Conservation (phyloP, 2,888 invertebrate genomes). For the Drosophila mercatorum region DNA sequence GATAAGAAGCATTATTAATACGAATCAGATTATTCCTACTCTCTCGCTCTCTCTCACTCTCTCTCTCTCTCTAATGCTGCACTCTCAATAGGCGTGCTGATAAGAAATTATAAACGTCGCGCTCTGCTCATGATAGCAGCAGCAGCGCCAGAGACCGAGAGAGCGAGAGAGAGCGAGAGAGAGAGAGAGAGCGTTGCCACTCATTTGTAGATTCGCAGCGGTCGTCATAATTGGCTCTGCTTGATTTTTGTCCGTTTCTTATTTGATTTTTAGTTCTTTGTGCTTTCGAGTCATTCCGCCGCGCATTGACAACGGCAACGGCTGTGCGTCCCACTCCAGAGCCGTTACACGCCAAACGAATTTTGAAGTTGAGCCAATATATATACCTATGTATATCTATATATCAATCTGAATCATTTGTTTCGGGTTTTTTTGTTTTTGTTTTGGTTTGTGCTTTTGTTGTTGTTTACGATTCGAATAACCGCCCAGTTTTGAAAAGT, state of each 20-base stretch:
- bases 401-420: background rate
- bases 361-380: background rate
- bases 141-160: background rate
- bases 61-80: background rate
- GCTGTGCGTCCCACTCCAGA: constrained; percentile 42
- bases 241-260: constrained; percentile 15
- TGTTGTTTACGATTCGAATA: constrained; percentile 13
- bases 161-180: constrained; percentile 7
- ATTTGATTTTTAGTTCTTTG: constrained; percentile 6
- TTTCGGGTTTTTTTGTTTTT: background rate
- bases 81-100: constrained; percentile 15
- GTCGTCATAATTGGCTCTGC: constrained; percentile 8
- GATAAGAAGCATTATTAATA: constrained; percentile 61
- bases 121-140: background rate
- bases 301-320: constrained; percentile 52
- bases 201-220: constrained; percentile 40
- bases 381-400: background rate
- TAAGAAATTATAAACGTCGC: constrained; percentile 44
- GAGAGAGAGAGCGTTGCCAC: constrained; percentile 10
- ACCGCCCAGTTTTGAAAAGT: constrained; percentile 7
- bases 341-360: constrained; percentile 19
- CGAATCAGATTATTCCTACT: constrained; percentile 41
- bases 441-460: constrained; percentile 11
- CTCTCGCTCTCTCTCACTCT: constrained; percentile 2
- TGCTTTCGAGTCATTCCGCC: constrained; percentile 43